phyloP scores from a whole-genome alignment of 1,140 invertebrate species.

The Ctenoplectra terminalis region DNA sequence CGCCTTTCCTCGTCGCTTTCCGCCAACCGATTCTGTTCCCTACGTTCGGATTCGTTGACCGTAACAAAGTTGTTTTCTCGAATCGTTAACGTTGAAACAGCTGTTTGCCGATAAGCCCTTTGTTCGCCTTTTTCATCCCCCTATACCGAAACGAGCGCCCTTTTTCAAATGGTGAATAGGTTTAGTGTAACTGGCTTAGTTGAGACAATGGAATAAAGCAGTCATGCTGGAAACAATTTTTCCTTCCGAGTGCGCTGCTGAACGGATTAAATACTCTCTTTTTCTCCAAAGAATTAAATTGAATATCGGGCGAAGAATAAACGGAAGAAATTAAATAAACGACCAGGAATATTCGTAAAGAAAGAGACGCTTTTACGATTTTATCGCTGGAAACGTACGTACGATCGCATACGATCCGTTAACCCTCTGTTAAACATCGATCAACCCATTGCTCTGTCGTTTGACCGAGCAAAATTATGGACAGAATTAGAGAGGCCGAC shows the following conservation, averaged over 20 bases:
- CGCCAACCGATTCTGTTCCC: background rate
- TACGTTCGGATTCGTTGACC: background rate
- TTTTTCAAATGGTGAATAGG: background rate
- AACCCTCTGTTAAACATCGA: too few species aligned
- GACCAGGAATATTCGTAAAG: background rate
- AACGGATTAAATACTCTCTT: background rate
- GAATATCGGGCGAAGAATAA: background rate
- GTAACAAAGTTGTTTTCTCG: background rate
- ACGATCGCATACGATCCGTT: too few species aligned
- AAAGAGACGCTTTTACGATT: background rate
- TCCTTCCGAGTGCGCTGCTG: background rate
- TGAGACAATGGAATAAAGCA: background rate
- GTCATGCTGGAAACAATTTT: background rate
- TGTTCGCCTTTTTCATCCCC: background rate
- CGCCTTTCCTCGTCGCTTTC: background rate
- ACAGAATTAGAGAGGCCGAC: too few species aligned
- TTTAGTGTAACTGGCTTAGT: conserved; percentile 6
- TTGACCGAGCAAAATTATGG: too few species aligned
- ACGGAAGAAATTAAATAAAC: background rate
- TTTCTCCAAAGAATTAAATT: background rate
- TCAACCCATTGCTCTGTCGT: too few species aligned
- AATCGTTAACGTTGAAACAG: background rate
- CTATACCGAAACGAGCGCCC: background rate
- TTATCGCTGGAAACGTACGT: too few species aligned
- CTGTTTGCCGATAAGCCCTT: background rate